Evolutionary conservation across 2,888 invertebrate genomes (phyloP).

Genomic region (Linnaemya vulpina): DNA sequence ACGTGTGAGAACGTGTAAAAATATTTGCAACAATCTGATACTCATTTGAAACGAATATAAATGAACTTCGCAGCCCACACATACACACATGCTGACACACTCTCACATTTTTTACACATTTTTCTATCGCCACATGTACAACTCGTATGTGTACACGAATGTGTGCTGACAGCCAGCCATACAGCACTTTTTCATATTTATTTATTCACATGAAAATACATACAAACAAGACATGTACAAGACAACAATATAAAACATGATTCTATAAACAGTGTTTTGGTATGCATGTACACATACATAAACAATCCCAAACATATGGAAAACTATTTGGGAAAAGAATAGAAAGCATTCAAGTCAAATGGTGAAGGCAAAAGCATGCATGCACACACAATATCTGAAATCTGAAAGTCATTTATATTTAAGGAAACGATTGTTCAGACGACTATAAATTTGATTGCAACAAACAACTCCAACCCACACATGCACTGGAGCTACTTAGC

Average conservation of each 20-base stretch:
- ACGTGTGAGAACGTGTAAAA: conserved; percentile 62
- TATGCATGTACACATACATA: neutral
- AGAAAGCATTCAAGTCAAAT: conserved; percentile 2
- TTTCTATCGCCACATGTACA: neutral
- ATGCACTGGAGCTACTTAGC: neutral
- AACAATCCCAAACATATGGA: conserved; percentile 29
- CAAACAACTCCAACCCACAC: conserved; percentile 5
- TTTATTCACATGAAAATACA: conserved; percentile 32
- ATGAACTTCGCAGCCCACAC: neutral
- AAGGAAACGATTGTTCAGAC: conserved; percentile 20
- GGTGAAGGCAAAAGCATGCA: neutral
- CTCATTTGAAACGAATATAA: conserved; percentile 19
- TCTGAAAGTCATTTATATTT: conserved; percentile 41
- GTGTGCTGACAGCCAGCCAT: conserved; percentile 3
- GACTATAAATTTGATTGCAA: conserved; percentile 16
- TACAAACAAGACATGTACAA: conserved; percentile 21
- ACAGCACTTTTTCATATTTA: conserved; percentile 58
- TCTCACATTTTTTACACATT: no score
- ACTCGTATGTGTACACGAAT: neutral
- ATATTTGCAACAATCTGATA: conserved; percentile 65
- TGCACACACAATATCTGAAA: conserved; percentile 36
- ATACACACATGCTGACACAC: neutral
- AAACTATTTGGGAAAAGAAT: conserved; percentile 27
- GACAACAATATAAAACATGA: conserved; percentile 35
- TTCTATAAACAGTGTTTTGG: conserved; percentile 12